Evolutionary conservation across 2,113 vertebrate genomes (phyloP), one percentile per base, ranked within the genome.

Genomic region (Etheostoma cragini): DNA sequence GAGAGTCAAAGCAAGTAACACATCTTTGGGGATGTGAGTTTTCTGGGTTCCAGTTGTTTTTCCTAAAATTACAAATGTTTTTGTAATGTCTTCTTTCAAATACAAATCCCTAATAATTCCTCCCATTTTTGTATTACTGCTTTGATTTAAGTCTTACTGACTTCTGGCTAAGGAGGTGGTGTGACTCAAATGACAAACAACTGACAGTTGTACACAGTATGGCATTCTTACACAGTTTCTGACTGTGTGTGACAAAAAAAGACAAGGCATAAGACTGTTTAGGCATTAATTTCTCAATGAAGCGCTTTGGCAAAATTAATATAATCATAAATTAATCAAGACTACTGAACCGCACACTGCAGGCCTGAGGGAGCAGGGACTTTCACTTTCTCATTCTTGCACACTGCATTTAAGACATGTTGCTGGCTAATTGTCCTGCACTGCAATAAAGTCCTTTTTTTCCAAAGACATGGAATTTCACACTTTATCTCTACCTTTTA

Each of bases 241-340:
- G 56, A 63, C 54, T 61, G 30, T 60, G 22, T 52, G 15, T 74
- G 64, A 80, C 15, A 46, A 64, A 10, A 45, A 47, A 73, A 68
- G 10, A 71, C 17, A 58, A 58, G 82, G 81, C 54, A 3, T 88
- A 85, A 89, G 84, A 93, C 88, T 96, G 66, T 84, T 81, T 94
- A 79, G 81, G 76, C 63, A 88, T 72, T 56, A 16, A 86, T 61
- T 58, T 78, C 45, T 77, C 8, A 81, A 86, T 83, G 24, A 63
- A 79, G 58, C 70, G 67, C 61, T 88, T 93, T 98, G 97, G 97
- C 96, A 96, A 98, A 98, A 95, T 73, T 47, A 82, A 86, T 64
- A 74, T 60, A 42, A 69, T 70, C 45, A 93, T 93, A 94, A 92
- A 95, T 78, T 19, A 87, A 66, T 87, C 84, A 87, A 90, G 87